These are phyloP conservation scores for Neodiprion pinetum DNA, from an alignment of 1,140 invertebrate species.

Conservation along the genomic window DNA sequence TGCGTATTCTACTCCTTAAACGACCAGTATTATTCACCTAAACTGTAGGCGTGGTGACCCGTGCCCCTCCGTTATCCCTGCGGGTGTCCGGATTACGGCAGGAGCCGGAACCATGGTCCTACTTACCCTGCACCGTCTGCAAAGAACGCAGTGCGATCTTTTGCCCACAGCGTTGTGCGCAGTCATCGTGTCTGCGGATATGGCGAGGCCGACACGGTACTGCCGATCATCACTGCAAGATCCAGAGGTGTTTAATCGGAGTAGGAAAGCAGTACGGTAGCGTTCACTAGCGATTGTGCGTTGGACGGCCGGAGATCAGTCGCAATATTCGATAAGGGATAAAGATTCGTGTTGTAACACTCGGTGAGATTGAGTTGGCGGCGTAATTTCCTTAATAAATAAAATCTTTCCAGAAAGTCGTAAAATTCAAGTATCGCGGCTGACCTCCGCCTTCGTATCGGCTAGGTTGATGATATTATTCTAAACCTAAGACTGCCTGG, in stretches of 20 bases:
- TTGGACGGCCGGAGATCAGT: too few relatives aligned
- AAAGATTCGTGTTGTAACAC: neutral
- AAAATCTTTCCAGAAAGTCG: neutral
- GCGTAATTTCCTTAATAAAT: neutral
- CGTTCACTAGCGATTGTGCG: too few relatives aligned
- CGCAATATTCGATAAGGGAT: neutral
- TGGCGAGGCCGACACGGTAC: too few relatives aligned
- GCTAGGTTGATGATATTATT: neutral
- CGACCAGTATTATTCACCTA: constrained; percentile 44
- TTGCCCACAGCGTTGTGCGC: too few relatives aligned
- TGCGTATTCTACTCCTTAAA: constrained; percentile 20
- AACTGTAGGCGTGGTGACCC: constrained; percentile 47
- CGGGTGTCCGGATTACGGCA: neutral
- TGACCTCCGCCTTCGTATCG: neutral
- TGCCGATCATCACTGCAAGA: too few relatives aligned
- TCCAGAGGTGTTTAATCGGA: too few relatives aligned
- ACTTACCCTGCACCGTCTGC: too few relatives aligned
- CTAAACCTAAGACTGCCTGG: too few relatives aligned
- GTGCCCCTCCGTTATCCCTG: neutral
- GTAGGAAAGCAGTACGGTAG: too few relatives aligned
- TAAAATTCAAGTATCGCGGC: neutral
- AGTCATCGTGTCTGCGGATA: too few relatives aligned
- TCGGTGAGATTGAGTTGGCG: neutral
- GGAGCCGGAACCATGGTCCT: neutral
- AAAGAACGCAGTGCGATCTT: too few relatives aligned